These are phyloP conservation scores for Lacerta agilis DNA, from an alignment of 2,797 vertebrate species.

Conservation along the genomic window DNA sequence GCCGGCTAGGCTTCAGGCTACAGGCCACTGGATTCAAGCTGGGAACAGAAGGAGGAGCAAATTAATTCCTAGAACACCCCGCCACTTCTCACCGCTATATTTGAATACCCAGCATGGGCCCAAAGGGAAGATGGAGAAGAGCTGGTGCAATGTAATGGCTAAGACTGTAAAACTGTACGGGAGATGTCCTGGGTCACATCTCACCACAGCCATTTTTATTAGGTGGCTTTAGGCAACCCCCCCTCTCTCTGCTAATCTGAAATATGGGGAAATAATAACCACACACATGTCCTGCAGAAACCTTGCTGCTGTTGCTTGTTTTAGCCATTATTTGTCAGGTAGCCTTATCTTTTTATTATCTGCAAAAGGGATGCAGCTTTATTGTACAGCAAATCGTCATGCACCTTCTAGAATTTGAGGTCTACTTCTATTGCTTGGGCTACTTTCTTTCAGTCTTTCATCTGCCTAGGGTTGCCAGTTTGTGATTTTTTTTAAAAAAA, in stretches of 20 bases:
- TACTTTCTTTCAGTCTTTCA: background rate
- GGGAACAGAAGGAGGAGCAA: conserved; percentile 33
- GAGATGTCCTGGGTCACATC: background rate
- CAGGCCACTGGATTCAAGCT: conserved; percentile 15
- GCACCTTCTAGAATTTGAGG: background rate
- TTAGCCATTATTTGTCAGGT: background rate
- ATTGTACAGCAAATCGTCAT: background rate
- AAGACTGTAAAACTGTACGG: background rate
- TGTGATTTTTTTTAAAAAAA: background rate
- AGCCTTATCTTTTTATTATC: background rate
- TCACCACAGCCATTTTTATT: background rate
- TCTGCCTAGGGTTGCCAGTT: background rate
- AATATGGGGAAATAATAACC: background rate
- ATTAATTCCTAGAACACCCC: conserved; percentile 22
- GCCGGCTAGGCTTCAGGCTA: background rate
- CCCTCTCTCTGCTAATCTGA: background rate
- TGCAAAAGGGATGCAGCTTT: background rate
- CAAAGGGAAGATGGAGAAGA: conserved; percentile 6
- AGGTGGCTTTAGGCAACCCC: background rate
- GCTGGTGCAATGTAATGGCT: background rate
- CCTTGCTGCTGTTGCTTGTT: background rate
- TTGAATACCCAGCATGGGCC: conserved; percentile 15
- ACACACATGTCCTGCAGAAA: background rate
- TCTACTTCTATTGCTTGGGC: background rate
- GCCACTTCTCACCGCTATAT: conserved; percentile 1